Base-by-base conservation (phyloP, 2,888 invertebrate genomes). In the Cosmia trapezina region DNA sequence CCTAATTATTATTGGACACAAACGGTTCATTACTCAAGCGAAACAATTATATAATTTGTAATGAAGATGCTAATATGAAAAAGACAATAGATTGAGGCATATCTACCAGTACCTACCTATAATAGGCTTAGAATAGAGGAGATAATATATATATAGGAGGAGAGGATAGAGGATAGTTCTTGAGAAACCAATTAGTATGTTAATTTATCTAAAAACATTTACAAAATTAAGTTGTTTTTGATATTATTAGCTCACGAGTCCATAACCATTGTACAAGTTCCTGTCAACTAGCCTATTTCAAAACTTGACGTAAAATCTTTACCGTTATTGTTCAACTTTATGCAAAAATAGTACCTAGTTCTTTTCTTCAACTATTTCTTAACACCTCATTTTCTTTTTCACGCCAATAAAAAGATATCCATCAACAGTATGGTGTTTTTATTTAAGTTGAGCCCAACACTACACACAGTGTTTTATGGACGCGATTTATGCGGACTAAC, bases 381-480 rank as follows among this genome's bases (percentile, higher is more conserved):
- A 49, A 75, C 51, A 65, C 43, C 2, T 17, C 8, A 56, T 61
- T 47, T 70, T 37, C 53, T 53, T 47, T 47, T 65, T 47, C n/a
- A 56, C 7, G 60, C 17, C 28, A 6, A 43, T 77, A 61, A 61
- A 56, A 61, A 70, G 33, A 53, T 66, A 66, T 70, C 12, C 11
- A 43, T 63, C 71, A 33, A 22, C 53, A 61, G 45, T 19, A 51
- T 62, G 33, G 49, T 64, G 66, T 62, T 78, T 82, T 73, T 73
- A 82, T 78, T 78, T 66, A 51, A 68, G 47, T 57, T 54, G 57
- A 37, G 33, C 57, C 60, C 37, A 14, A 53, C 45, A 65, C 83
- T 74, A 69, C 45, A 59, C 51, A 64, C 60, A 71, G 65, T 75
- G 68, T 84, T 85, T 87, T 86, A 85, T 87, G 80, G 81, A 63